Conservation (phyloP, 2,888 invertebrate genomes). For the Lampropteryx suffumata region DNA sequence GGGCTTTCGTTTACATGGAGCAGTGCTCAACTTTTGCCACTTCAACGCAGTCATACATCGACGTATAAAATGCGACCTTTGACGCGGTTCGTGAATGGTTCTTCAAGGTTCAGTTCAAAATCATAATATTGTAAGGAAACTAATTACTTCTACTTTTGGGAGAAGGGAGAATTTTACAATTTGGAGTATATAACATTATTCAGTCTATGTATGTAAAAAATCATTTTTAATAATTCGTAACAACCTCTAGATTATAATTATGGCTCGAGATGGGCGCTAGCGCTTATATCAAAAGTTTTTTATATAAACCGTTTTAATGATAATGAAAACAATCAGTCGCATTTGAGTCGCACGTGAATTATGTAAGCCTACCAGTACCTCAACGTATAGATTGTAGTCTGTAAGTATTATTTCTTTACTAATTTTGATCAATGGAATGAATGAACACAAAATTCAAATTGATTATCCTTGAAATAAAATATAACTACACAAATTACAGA, state of each 20-base stretch:
- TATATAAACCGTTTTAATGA: slow-evolving; percentile 10
- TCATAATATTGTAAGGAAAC: slow-evolving; percentile 25
- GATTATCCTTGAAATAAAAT: slow-evolving; percentile 46
- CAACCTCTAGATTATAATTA: slow-evolving; percentile 46
- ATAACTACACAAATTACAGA: slow-evolving; percentile 70
- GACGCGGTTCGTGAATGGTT: too few relatives aligned
- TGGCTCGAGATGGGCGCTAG: slow-evolving; percentile 44
- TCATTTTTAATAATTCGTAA: slow-evolving; percentile 57
- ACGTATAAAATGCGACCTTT: too few relatives aligned
- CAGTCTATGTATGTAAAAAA: slow-evolving; percentile 67
- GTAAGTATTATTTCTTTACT: slow-evolving; percentile 32
- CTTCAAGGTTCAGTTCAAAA: slow-evolving; percentile 33
- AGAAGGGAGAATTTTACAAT: slow-evolving; percentile 39
- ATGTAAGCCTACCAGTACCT: slow-evolving; percentile 70
- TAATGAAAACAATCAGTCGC: slow-evolving; percentile 31
- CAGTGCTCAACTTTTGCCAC: too few relatives aligned
- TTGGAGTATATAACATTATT: slow-evolving; percentile 67
- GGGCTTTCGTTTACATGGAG: too few relatives aligned
- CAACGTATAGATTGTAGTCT: slow-evolving; percentile 46
- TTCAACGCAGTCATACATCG: too few relatives aligned
- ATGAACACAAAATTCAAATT: slow-evolving; percentile 5
- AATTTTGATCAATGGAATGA: slow-evolving; percentile 16
- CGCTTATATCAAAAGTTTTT: slow-evolving; percentile 34
- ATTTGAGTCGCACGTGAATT: slow-evolving; percentile 36
- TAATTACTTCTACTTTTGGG: slow-evolving; percentile 27